Evolutionary conservation across 1,140 invertebrate species (phyloP), one percentile per base, ranked within the genome.

Genomic region (Centruroides sculpturatus): DNA sequence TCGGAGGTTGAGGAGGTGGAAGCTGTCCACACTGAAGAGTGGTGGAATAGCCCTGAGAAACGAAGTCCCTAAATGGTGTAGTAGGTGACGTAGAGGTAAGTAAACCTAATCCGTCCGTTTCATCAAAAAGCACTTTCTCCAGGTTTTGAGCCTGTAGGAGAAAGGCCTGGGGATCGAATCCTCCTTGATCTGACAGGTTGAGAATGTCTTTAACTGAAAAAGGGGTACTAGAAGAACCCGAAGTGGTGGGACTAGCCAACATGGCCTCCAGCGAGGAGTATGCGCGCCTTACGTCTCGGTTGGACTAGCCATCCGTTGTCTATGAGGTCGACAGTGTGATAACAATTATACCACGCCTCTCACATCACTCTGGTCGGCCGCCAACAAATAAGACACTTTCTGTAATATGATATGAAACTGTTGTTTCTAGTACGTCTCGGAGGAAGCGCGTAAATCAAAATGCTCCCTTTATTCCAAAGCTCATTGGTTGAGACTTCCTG

Each of bases 151-250:
- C 57, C 10, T 62, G 57, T 47, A 62, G 64, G 12, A 68, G 59
- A 49, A 67, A 59, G 35, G 59, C 49, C 47, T 67, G 66, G 5
- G 41, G 41, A 56, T 68, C 66, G 13, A 68, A 57, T 36, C 47
- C 63, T 11, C 60, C 67, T 56, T 67, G 67, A 47, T 71, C 72
- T 5, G 67, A 59, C 62, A 71, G 65, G 64, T 71, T 73, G 35
- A 73, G 64, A 49, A 74, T 74, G 65, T 74, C 72, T 61, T 73
- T 74, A 9, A 74, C 71, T 3, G 71, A 72, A 55, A 73, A 73
- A 6, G 71, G 72, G 8, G 71, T 71, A 9, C 63, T 13, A 72
- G 72, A 6, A 73, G 77, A 69, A 74, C 79, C 13, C 74, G 71
- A 53, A 70, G 75, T 68, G 76, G 78, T 55, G 10, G 62, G 56